Base-by-base conservation (phyloP, 35 echinoderm and acorn worm species). In the Apostichopus japonicus region DNA sequence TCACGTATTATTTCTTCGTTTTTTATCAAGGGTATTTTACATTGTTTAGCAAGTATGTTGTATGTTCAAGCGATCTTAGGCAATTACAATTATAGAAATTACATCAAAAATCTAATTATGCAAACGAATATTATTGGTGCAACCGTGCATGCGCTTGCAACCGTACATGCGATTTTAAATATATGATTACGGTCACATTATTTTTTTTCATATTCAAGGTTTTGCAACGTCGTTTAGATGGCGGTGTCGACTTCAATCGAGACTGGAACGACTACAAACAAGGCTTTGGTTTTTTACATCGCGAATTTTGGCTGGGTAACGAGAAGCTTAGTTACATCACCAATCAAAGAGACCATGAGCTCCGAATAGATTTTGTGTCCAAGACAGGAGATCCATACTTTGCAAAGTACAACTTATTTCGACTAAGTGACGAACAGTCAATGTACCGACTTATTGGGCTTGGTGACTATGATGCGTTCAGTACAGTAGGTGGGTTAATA, bases 231-330 rank as follows among this genome's bases (percentile, higher is more conserved):
- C 14, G 70, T 6, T 16, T 73, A 16, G 70, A 73, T 17, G 19
- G 19, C 11, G 70, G n/a, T 6, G 70, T 73, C 19, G 16, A 73
- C 70, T 73, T 73, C 19, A 17, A 73, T 73, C 70, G 70, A 73
- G n/a, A 73, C 70, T 73, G 70, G 70, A 73, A 73, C n/a, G 70
- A 73, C 70, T 73, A 73, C 70, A 73, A 73, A 22, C 70, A n/a
- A 11, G 70, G 70, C 10, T 73, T 73, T 73, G 70, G 70, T n/a
- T 73, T 73, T 73, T 6, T 22, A 16, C 70, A 73, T 73, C 10
- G 70, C 5, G 70, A 73, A 73, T 73, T n/a, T 17, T 73, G 70
- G 70, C n/a, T 73, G 6, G 70, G 70, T 16, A 73, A 73, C 70
- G 70, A 73, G 19, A 73, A 73, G 19, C 70, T 73, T 16, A 17